Evolutionary conservation across 2,888 invertebrate species (phyloP).

Genomic region (Balanococcus diminutus): DNA sequence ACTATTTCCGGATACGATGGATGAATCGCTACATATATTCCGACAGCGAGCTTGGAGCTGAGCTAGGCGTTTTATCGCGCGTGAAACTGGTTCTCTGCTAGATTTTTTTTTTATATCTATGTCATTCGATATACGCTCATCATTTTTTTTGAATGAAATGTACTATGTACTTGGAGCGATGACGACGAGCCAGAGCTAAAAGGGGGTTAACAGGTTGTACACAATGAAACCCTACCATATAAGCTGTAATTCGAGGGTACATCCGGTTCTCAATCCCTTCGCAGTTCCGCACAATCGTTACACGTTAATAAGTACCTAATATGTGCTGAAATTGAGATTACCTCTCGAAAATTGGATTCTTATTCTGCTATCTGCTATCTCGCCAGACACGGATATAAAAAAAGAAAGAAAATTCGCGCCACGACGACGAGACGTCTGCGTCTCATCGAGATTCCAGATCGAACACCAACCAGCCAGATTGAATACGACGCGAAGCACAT

Average conservation of each 20-base stretch:
- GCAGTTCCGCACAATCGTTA: neutral
- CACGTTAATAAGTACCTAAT: neutral
- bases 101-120: conserved; percentile 8
- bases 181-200: neutral
- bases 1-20: conserved; percentile 17
- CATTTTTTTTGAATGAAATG: conserved; percentile 3
- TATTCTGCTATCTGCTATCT: neutral
- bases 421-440: neutral
- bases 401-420: neutral
- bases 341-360: neutral
- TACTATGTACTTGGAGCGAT: neutral
- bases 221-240: neutral
- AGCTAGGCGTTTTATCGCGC: neutral
- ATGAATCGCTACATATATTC: neutral
- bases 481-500: neutral
- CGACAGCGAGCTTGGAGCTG: neutral
- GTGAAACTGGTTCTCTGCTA: conserved; percentile 2
- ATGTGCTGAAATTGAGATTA: neutral
- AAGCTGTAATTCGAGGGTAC: neutral
- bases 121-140: neutral
- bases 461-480: neutral
- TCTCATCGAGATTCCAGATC: neutral
- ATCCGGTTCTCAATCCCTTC: neutral
- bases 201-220: conserved; percentile 26
- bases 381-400: neutral